phyloP scores from a whole-genome alignment of 2,113 vertebrate species.

The Paramormyrops kingsleyae region DNA sequence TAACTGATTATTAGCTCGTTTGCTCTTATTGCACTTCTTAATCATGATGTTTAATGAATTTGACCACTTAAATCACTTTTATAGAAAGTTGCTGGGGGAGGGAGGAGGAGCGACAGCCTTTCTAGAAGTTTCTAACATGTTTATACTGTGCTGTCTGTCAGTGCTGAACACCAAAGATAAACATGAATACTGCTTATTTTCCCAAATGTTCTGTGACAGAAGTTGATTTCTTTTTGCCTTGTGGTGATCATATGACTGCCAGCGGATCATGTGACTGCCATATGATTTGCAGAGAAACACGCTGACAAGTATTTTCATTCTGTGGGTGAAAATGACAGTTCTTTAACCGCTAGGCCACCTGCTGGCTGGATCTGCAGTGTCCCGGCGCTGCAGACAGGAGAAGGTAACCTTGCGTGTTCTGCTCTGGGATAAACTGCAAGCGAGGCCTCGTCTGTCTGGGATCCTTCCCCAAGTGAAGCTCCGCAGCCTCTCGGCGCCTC shows the following conservation, averaged over 20 bases:
- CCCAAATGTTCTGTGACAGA: neutral
- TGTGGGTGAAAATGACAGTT: neutral
- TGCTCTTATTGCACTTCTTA: constrained; percentile 5
- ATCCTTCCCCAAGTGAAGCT: neutral
- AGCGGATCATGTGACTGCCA: neutral
- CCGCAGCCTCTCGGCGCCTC: neutral
- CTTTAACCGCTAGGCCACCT: neutral
- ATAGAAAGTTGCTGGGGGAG: neutral
- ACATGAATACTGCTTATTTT: neutral
- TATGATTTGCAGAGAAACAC: neutral
- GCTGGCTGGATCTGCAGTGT: neutral
- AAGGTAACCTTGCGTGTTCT: neutral
- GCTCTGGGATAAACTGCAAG: neutral
- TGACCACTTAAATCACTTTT: constrained; percentile 12
- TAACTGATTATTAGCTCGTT: constrained; percentile 15
- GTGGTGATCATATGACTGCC: neutral
- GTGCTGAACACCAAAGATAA: neutral
- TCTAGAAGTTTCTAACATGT: neutral
- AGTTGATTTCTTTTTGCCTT: neutral
- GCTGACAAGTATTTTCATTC: neutral
- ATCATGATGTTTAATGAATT: constrained; percentile 12
- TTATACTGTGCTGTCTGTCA: neutral
- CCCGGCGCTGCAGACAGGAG: neutral
- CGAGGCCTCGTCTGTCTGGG: neutral
- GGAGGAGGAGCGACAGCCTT: neutral